Evolutionary conservation across 2,113 vertebrate genomes (phyloP).

Genomic region (Bothrops jararaca): DNA sequence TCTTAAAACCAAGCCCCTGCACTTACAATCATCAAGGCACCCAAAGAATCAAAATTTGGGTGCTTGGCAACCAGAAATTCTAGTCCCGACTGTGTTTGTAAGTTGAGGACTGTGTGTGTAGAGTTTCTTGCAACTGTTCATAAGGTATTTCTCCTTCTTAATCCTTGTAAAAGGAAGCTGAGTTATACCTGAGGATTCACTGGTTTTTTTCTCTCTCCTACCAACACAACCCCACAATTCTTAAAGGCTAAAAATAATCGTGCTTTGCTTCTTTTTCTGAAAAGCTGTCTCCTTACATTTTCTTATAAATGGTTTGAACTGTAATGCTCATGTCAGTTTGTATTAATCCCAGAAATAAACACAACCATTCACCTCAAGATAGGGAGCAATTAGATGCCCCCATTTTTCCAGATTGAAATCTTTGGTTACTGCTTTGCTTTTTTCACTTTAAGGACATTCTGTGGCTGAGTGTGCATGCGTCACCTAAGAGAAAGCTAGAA

Average conservation of each 20-base stretch:
- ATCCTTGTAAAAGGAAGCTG: slow-evolving; percentile 38
- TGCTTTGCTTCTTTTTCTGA: slow-evolving; percentile 53
- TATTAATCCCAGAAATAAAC: slow-evolving; percentile 46
- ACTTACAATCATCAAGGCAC: background rate
- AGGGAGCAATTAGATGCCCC: slow-evolving; percentile 46
- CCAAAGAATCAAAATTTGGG: background rate
- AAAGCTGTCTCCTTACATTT: slow-evolving; percentile 60
- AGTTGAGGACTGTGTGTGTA: background rate
- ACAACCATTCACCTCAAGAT: slow-evolving; percentile 48
- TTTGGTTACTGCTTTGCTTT: slow-evolving; percentile 8
- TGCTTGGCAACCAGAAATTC: background rate
- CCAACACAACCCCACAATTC: background rate
- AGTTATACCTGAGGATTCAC: background rate
- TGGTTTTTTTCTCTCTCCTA: background rate
- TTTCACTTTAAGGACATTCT: background rate
- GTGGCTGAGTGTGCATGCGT: slow-evolving; percentile 5
- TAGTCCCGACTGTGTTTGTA: background rate
- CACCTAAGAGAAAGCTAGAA: slow-evolving; percentile 36
- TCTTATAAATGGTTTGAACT: slow-evolving; percentile 56
- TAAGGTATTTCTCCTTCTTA: slow-evolving; percentile 4
- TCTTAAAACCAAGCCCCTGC: too few relatives aligned
- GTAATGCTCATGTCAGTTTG: slow-evolving; percentile 52
- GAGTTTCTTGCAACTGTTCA: background rate
- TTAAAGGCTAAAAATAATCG: slow-evolving; percentile 28
- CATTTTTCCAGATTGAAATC: slow-evolving; percentile 34